A percentile compares a stretch with the other conserved stretches of the same genome.
Evolutionary conservation across 2,797 vertebrate species (phyloP).

Genomic region (Silurus aristotelis): DNA sequence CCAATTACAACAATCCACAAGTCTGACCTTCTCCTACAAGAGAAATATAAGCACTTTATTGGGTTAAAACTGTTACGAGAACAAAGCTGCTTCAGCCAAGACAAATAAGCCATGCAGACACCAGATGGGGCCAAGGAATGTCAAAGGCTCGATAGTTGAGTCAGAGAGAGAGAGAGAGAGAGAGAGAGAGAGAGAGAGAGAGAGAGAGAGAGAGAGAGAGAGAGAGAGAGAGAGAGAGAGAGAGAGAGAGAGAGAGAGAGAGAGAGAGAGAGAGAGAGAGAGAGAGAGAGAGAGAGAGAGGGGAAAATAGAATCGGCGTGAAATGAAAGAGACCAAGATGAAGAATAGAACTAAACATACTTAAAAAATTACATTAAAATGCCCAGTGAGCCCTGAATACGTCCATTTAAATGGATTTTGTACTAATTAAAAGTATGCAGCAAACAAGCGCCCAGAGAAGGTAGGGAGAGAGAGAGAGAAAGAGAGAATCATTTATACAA

Average conservation of each 20-base stretch:
- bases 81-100: constrained; percentile 71
- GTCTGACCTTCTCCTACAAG: background rate
- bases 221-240: background rate
- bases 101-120: constrained; percentile 76
- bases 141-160: constrained; percentile 66
- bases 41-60: background rate
- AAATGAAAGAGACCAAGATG: background rate
- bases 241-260: background rate
- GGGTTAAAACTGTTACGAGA: constrained; percentile 57
- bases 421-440: background rate
- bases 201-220: constrained; percentile 14
- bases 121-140: constrained; percentile 78
- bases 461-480: background rate
- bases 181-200: background rate
- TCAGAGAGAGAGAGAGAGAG: background rate
- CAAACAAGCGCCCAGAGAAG: background rate
- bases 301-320: background rate
- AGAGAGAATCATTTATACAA: background rate
- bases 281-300: constrained; percentile 4
- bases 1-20: constrained; percentile 1
- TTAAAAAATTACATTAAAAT: constrained; percentile 9
- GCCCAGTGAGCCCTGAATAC: background rate
- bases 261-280: background rate
- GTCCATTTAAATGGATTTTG: background rate
- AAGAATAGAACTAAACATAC: constrained; percentile 14